phyloP scores from a whole-genome alignment of 2,113 vertebrate species.

The Taxidea taxus region DNA sequence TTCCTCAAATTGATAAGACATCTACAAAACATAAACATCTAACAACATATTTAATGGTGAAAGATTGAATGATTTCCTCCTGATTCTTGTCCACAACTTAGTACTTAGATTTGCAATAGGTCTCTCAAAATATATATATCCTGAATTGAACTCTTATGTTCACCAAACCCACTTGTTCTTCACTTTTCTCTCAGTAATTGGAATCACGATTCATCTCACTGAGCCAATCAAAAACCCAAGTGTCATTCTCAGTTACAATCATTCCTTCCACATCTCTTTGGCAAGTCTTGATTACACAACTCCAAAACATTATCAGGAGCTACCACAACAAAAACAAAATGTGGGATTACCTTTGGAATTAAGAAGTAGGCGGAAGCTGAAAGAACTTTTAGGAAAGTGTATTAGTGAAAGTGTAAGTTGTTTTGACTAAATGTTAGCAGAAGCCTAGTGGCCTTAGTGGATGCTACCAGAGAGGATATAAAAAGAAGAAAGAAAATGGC shows the following conservation, averaged over 20 bases:
- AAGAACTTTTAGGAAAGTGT: background rate
- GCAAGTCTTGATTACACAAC: background rate
- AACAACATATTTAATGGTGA: background rate
- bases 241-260: background rate
- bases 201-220: background rate
- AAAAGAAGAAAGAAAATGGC: background rate
- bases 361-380: background rate
- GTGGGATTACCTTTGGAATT: background rate
- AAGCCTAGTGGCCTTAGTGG: background rate
- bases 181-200: background rate
- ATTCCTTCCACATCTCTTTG: background rate
- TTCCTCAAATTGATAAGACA: background rate
- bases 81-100: background rate
- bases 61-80: background rate
- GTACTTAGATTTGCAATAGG: background rate
- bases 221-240: background rate
- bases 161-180: background rate
- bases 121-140: background rate
- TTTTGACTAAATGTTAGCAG: background rate
- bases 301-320: background rate
- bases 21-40: background rate
- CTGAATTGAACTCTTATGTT: background rate
- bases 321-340: background rate
- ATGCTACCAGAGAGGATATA: background rate
- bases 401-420: background rate